Base-by-base conservation (phyloP, 2,888 invertebrate genomes). In the Cyaniris semiargus region DNA sequence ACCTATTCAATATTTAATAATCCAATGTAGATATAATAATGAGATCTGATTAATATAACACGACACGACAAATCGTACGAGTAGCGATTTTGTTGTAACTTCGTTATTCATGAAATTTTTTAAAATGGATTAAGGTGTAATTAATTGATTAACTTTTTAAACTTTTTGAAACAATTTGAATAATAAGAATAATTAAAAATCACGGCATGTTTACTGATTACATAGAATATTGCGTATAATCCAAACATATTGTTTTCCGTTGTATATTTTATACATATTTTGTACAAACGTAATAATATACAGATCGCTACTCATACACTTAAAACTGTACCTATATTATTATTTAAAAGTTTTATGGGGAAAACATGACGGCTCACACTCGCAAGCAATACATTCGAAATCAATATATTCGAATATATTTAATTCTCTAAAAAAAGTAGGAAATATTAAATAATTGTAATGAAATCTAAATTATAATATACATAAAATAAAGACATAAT, bases 1-100 rank as follows among this genome's bases (percentile, higher is more conserved):
- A 6, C 66, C 27, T 66, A 66, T 13, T 66, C 1, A 18, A 60
- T 23, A 60, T 60, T 60, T 60, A 60, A 13, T 66, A 66, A 80
- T 71, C 76, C 78, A 80, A 78, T 77, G 72, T 75, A 44, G 44
- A 44, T 44, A 53, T 80, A 80, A 81, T 80, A 88, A 86, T 88
- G 88, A 88, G 88, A 88, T 88, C 88, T 87, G 83, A 81, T 80
- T 83, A 84, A 85, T 84, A 84, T 83, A 83, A 83, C 81, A 83
- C 48, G 71, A 72, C 38, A 72, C 72, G 72, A 72, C 4, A 44
- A 21, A 27, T 76, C 23, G 53, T 79, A 76, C 79, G 79, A 80
- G 78, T 78, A 78, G 76, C 75, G 70, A 75, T 13, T 34, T n/a
- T 6, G 56, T 58, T 13, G 58, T 31, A 78, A 23, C 10, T 10